These are phyloP conservation scores for Ardeotis arabs DNA, from an alignment of 2,113 vertebrate genomes.

Conservation along the genomic window DNA sequence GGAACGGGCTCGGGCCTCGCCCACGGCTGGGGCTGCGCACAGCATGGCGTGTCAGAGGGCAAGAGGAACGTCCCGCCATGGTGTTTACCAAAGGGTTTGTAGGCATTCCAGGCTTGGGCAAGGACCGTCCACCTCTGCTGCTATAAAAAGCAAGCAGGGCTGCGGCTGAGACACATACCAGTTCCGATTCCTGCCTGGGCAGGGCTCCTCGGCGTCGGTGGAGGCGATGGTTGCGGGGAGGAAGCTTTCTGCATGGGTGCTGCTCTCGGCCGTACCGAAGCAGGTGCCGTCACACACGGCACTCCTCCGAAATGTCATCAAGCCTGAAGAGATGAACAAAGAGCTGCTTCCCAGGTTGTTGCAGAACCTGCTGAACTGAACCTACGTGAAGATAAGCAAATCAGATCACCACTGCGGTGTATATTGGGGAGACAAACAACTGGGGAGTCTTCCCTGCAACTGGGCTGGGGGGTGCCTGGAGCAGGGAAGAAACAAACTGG, in stretches of 20 bases:
- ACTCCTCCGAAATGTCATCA: background rate
- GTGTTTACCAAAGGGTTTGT: background rate
- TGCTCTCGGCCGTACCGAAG: background rate
- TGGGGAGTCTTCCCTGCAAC: accelerated
- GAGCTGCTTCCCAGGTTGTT: background rate
- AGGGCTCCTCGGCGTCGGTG: background rate
- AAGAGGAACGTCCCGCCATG: background rate
- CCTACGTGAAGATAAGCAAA: background rate
- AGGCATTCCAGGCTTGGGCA: background rate
- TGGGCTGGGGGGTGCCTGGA: background rate
- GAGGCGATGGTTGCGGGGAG: background rate
- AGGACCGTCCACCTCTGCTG: background rate
- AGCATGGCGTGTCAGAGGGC: accelerated
- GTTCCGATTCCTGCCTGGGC: background rate
- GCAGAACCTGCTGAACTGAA: background rate
- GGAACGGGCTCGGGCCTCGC: background rate
- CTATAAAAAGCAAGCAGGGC: background rate
- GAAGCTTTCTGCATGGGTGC: background rate
- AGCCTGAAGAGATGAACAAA: background rate
- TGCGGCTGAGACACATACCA: background rate
- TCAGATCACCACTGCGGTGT: accelerated
- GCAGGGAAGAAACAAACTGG: accelerated
- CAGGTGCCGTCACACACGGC: accelerated
- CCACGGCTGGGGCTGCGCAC: accelerated
- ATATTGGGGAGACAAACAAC: accelerated